Evolutionary conservation across 2,888 invertebrate genomes (phyloP), one percentile per base, ranked within the genome.

Genomic region (Lasioglossum villosulum): DNA sequence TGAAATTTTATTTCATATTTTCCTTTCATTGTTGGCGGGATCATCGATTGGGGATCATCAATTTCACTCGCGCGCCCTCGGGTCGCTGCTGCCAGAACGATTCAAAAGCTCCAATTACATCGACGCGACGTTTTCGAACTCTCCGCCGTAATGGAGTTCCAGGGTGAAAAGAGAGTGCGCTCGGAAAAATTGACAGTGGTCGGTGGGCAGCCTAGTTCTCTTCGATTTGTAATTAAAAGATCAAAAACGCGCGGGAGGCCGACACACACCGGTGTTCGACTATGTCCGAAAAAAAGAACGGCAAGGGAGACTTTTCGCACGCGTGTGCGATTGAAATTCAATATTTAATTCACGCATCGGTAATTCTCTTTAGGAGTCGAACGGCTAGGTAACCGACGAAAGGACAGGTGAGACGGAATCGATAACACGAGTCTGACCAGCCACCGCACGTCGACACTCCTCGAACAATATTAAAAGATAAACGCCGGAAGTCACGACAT

Each of bases 271-370:
- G 19, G 34, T 30, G 23, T 66, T 34, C 30, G 63, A 12, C 19
- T 6, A 34, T 66, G 19, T 66, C 6, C 0, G 16, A 66, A 63
- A 66, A 34, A 48, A 23, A 23, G 23, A 23, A 34, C 23, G 10
- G 23, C 1, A 10, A 8, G 23, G n/a, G n/a, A 19, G 4, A 19
- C 4, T 34, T 34, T 23, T 66, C 37, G 8, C 37, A 8, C 71
- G 45, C 52, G 19, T 12, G 37, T 6, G 45, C 76, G 84, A 90
- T 85, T 81, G 87, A 86, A 90, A 90, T 84, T 84, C 84, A 88
- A 90, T 89, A 90, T 89, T 89, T 89, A 84, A 91, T 90, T 91
- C 90, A 88, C 90, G 90, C 91, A 87, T 86, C 86, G 89, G 59
- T 85, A 89, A 86, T 85, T 88, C 88, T 66, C 70, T 86, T 80